Percentiles rank a stretch among this genome's conserved stretches.
These are phyloP conservation scores for Galerucella calmariensis DNA, from an alignment of 2,888 invertebrate species.

Conservation along the genomic window DNA sequence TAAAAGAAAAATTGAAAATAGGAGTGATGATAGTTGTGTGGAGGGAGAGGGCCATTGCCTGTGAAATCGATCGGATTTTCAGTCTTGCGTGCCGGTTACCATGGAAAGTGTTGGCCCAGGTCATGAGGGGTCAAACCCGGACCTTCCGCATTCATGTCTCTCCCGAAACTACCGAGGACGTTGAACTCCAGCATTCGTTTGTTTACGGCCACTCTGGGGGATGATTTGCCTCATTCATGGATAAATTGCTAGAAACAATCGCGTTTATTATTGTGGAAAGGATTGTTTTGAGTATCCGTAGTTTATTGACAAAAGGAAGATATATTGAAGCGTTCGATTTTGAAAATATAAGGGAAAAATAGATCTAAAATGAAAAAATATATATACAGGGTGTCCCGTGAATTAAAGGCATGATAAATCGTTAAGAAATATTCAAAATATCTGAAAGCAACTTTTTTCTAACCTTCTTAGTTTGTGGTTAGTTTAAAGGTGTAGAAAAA, in stretches of 20 bases:
- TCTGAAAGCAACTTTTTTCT: no score
- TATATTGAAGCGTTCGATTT: no score
- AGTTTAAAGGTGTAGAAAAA: no score
- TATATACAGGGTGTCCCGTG: no score
- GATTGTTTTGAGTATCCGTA: background rate
- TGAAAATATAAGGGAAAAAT: no score
- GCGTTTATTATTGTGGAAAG: background rate
- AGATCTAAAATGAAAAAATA: no score
- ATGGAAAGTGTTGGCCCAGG: constrained; percentile 68
- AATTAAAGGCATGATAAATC: no score
- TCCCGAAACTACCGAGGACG: constrained; percentile 46
- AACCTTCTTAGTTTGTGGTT: no score
- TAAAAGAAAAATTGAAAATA: constrained; percentile 39
- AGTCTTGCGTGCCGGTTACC: constrained; percentile 67
- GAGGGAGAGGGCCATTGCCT: constrained; percentile 44
- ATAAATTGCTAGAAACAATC: constrained; percentile 17
- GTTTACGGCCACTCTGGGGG: constrained; percentile 36
- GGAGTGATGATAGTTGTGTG: constrained; percentile 38
- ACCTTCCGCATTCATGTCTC: constrained; percentile 62
- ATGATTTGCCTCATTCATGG: constrained; percentile 32
- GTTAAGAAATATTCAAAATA: no score
- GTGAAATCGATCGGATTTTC: constrained; percentile 63
- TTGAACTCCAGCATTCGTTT: constrained; percentile 37
- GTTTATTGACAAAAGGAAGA: no score
- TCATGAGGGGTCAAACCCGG: constrained; percentile 67